Base-by-base conservation (phyloP, 2,797 vertebrate species). In the Cetoscarus ocellatus region DNA sequence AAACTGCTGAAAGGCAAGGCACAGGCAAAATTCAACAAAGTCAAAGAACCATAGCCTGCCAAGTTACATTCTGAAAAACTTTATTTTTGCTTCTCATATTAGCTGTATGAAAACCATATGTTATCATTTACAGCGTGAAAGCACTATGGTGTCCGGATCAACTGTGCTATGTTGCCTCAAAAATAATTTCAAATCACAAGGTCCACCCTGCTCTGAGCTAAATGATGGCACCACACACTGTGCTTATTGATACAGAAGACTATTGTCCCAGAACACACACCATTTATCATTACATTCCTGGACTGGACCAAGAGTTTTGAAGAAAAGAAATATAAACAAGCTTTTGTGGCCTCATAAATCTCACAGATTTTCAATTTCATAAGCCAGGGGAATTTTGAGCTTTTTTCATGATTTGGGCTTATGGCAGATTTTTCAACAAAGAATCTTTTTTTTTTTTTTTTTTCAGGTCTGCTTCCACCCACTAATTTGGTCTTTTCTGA, bases 401-500 rank as follows among this genome's bases (percentile, higher is more conserved):
- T 59, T 7, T 40, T 53, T 19, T 58, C 10, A 55, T 54, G 48
- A 12, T 61, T 48, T 27, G 1, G 35, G 7, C 10, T 47, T 50
- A 48, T 53, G 19, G 47, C 15, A 66, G 67, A 12, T 27, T 47
- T 73, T 12, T 67, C 15, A 56, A 54, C 34, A 56, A 59, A 8
- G 58, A 1, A 49, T 72, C 13, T 67, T 2, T 61, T 2, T 80
- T 69, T 87, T 84, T 67, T 2, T 61, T 2, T 80, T 69, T 87
- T 84, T 84, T 56, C 77, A 95, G 98, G 93, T 90, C 95, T 98
- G 1, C 70, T 96, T 67, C 90, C 97, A 86, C 96, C 97, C 63
- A 95, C 51, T 36, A 89, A 96, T 70, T 91, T 99, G 86, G 34
- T 50, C 6, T 98, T 99, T 88, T 97, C 97, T 13, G 94, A 99